Evolutionary conservation across 2,113 vertebrate species (phyloP), one percentile per base, ranked within the genome.

Genomic region (Dipodomys spectabilis): DNA sequence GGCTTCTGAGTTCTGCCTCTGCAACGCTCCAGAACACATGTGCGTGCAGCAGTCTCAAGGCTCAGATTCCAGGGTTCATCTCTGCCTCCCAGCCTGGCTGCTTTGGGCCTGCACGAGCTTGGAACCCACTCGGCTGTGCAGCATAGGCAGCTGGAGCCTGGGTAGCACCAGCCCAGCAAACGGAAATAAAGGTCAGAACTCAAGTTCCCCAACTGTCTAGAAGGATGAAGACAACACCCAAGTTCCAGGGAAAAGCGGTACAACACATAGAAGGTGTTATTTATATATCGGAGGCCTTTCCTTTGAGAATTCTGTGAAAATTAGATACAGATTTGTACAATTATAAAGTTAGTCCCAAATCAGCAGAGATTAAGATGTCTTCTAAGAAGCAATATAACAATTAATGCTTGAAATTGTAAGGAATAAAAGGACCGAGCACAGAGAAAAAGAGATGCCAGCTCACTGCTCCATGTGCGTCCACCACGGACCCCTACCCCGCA

Each of bases 251-350:
- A 32, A 86, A n/a, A 27, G 35, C 79, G 62, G n/a, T 69, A 45
- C 27, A 6, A 30, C 44, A 82, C 16, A 45, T 7, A 77, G 65
- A 49, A 22, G 32, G 30, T 11, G 18, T 22, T 83, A 68, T 77
- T 92, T 78, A 19, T 22, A 71, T n/a, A 72, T 60, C 90, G 88
- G 32, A 27, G 44, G 75, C 44, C 30, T 78, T 91, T 83, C 92
- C 88, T 88, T 74, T 4, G 74, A 88, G 92, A 77, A 19, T 73
- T 78, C 90, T 71, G 90, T 94, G 95, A 92, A 93, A 96, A 95
- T 85, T 75, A 93, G 94, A 95, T 71, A 53, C 32, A 57, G 60
- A 91, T 62, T 77, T 91, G 82, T 68, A 89, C 68, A 77, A 45
- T 93, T 92, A 93, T 22, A 90, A 72, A 73, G 57, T 49, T 87